These are phyloP conservation scores for Leistus spinibarbis DNA, from an alignment of 2,888 invertebrate genomes.

Conservation along the genomic window DNA sequence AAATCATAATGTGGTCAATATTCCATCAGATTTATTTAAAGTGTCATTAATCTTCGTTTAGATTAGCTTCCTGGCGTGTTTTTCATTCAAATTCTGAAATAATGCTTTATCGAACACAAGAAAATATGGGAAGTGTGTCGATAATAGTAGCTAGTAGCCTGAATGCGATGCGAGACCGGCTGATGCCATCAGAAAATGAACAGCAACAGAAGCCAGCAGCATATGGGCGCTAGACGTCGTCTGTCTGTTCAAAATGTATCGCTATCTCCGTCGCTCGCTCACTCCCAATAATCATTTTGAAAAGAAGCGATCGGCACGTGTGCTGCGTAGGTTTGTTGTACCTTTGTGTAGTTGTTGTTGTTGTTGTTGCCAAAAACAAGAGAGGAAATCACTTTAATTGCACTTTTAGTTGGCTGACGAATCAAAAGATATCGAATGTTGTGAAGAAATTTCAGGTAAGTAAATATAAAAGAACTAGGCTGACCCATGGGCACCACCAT, in stretches of 20 bases:
- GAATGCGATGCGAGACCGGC: neutral
- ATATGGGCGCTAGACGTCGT: conserved; percentile 9
- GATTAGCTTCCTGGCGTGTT: neutral
- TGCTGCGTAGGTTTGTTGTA: neutral
- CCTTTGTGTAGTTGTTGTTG: conserved; percentile 1
- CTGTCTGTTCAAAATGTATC: neutral
- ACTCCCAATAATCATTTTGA: neutral
- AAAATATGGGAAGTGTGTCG: neutral
- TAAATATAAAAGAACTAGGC: too few species aligned
- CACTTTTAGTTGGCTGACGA: neutral
- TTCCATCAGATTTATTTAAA: neutral
- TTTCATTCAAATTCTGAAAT: neutral
- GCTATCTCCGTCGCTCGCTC: neutral
- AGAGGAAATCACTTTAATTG: conserved; percentile 8
- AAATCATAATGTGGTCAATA: too few species aligned
- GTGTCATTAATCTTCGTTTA: neutral
- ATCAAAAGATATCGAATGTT: neutral
- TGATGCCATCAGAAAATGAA: neutral
- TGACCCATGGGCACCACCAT: too few species aligned
- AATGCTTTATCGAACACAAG: neutral
- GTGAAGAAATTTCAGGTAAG: too few species aligned
- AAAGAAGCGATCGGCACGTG: neutral
- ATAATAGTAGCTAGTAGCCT: too few species aligned
- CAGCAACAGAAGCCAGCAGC: conserved; percentile 3
- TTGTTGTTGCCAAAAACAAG: conserved; percentile 1